Percentiles rank a stretch among this genome's conserved stretches.
Conservation (phyloP, 1,140 invertebrate genomes). For the Pectinophora gossypiella region DNA sequence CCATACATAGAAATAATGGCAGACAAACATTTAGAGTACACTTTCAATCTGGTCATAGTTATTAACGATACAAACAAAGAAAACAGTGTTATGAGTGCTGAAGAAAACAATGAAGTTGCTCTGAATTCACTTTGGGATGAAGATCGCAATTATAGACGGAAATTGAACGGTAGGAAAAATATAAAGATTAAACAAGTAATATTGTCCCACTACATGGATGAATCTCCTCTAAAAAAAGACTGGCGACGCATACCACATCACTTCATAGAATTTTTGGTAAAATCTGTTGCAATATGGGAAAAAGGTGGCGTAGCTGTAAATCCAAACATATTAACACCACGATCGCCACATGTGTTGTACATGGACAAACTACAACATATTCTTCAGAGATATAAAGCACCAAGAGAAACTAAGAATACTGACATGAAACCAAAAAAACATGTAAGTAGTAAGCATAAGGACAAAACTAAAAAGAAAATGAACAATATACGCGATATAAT, state of each 20-base stretch:
- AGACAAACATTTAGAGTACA: conserved; percentile 36
- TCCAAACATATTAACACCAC: conserved; percentile 43
- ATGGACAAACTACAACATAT: conserved; percentile 42
- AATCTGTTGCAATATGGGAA: conserved; percentile 57
- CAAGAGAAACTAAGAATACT: not conserved
- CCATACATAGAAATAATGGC: conserved; percentile 38
- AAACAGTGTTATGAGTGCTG: conserved; percentile 25
- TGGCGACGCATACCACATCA: conserved; percentile 41
- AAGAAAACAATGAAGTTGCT: conserved; percentile 48
- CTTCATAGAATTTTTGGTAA: conserved; percentile 47
- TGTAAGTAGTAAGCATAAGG: not conserved
- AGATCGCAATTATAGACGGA: conserved; percentile 4
- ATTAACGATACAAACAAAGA: conserved; percentile 33
- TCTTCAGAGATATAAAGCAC: conserved; percentile 23
- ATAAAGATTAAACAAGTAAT: conserved; percentile 32
- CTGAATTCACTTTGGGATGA: conserved; percentile 36
- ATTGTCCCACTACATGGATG: conserved; percentile 37
- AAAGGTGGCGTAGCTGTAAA: conserved; percentile 58
- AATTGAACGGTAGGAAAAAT: conserved; percentile 23
- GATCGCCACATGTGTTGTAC: conserved; percentile 31
- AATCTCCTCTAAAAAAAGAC: conserved; percentile 42
- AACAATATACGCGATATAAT: conserved; percentile 68
- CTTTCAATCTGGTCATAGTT: conserved; percentile 42
- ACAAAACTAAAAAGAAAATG: conserved; percentile 28
- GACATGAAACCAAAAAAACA: not conserved